These are phyloP conservation scores for Orthosia incerta DNA, from an alignment of 2,888 invertebrate species.

Conservation along the genomic window DNA sequence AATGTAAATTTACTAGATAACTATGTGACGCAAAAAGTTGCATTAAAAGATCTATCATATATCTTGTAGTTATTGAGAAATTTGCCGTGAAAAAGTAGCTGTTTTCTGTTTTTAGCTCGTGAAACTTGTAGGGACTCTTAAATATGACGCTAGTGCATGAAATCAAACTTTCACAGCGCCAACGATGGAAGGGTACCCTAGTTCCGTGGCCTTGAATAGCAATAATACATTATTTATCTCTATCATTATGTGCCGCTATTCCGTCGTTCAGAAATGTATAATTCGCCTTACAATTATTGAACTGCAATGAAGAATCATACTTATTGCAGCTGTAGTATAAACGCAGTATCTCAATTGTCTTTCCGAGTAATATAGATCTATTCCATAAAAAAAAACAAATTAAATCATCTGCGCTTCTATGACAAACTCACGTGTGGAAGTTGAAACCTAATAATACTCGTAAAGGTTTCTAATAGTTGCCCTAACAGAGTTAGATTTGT, in stretches of 20 bases:
- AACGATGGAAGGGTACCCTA: slow-evolving; percentile 26
- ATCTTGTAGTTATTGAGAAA: too few species aligned
- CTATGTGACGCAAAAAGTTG: too few species aligned
- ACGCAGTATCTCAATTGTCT: background rate
- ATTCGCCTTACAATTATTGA: slow-evolving; percentile 25
- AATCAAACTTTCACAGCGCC: slow-evolving; percentile 39
- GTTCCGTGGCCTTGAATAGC: slow-evolving; percentile 43
- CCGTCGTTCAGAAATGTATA: slow-evolving; percentile 7
- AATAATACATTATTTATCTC: slow-evolving; percentile 43
- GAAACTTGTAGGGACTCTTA: too few species aligned
- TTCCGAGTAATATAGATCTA: background rate
- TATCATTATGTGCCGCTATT: slow-evolving; percentile 31
- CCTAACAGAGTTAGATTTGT: slow-evolving; percentile 26
- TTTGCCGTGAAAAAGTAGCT: too few species aligned
- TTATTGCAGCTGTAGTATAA: background rate
- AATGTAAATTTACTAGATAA: too few species aligned
- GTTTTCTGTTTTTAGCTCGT: too few species aligned
- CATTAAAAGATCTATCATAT: too few species aligned
- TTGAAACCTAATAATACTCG: slow-evolving; percentile 3
- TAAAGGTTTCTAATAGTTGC: background rate
- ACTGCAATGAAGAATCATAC: slow-evolving; percentile 22
- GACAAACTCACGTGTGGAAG: background rate
- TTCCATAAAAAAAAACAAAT: background rate
- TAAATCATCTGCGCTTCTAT: background rate
- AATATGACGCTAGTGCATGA: slow-evolving; percentile 17